Evolutionary conservation across 2,797 vertebrate genomes (phyloP), one percentile per base, ranked within the genome.

Genomic region (Protosalanx chinensis): DNA sequence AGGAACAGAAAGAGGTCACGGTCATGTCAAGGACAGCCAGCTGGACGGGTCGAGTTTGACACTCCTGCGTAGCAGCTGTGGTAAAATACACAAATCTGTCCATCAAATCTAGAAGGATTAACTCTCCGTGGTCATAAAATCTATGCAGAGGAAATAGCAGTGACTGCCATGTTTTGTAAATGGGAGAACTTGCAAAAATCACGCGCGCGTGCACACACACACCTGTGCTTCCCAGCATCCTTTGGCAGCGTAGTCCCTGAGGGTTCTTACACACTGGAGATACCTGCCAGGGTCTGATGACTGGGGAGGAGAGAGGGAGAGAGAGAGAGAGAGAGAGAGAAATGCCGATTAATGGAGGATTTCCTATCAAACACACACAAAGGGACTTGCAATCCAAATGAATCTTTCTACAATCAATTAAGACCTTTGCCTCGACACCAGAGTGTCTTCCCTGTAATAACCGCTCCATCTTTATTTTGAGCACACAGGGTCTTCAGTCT

Each of bases 211-310:
- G n/a, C 57, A 57, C 13, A 33, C 29, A 79, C 79, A 85, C 75
- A 99, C 98, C 95, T 98, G 96, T 5, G 98, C 98, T 82, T 98
- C 95, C 97, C 97, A 99, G 90, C 93, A 98, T 79, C 98, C 98
- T 87, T 95, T 97, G 49, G 91, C 89, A 35, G 98, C 96, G 0
- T 94, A 99, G 83, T 98, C 96, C 83, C 95, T 92, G 86, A 99
- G 94, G 73, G 93, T 96, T 78, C 98, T 90, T 68, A 98, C 85
- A 82, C 91, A 96, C 86, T 98, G 96, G 66, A 98, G 95, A 83
- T 95, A 95, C 74, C 98, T 89, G 71, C 97, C 98, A 1, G 96
- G 97, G 76, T 99, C 98, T 0, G 86, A 87, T 83, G 93, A 92
- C 98, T 99, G 82, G 68, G 15, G 32, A 27, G 23, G 30, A 56